Percentiles rank a stretch among this genome's conserved stretches.
Evolutionary conservation across 2,888 invertebrate genomes (phyloP).

Genomic region (Clusia tigrina): DNA sequence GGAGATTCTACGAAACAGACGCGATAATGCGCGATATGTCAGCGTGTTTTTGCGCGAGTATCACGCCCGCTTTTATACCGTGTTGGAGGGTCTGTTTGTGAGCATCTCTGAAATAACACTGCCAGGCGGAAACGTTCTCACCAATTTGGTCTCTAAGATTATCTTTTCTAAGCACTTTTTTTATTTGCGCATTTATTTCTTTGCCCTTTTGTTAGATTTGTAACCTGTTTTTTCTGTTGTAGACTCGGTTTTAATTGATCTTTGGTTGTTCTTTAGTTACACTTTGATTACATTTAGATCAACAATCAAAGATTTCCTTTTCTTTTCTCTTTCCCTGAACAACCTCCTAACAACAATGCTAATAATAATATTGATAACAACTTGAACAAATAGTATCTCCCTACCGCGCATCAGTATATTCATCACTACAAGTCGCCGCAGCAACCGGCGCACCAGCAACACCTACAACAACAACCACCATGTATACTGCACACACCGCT

Average conservation of each 20-base stretch:
- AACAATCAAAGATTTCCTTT: neutral
- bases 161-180: too few species aligned
- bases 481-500: slow-evolving; percentile 20
- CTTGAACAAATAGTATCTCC: slow-evolving; percentile 45
- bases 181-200: too few species aligned
- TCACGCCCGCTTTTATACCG: too few species aligned
- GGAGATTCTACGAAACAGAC: too few species aligned
- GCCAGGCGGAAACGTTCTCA: too few species aligned
- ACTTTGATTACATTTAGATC: neutral
- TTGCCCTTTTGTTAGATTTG: too few species aligned
- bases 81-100: too few species aligned
- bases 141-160: too few species aligned
- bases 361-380: slow-evolving; percentile 12
- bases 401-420: slow-evolving; percentile 53
- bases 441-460: slow-evolving; percentile 36
- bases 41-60: too few species aligned
- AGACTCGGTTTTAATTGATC: neutral
- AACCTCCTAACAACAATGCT: slow-evolving; percentile 2
- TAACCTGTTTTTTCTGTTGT: too few species aligned
- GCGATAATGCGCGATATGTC: too few species aligned
- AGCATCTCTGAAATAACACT: too few species aligned
- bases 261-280: neutral
- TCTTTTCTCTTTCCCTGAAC: slow-evolving; percentile 5
- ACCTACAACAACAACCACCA: slow-evolving; percentile 30
- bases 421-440: slow-evolving; percentile 46